phyloP scores from a whole-genome alignment of 2,888 invertebrate species.

The Pogonocherus hispidulus region DNA sequence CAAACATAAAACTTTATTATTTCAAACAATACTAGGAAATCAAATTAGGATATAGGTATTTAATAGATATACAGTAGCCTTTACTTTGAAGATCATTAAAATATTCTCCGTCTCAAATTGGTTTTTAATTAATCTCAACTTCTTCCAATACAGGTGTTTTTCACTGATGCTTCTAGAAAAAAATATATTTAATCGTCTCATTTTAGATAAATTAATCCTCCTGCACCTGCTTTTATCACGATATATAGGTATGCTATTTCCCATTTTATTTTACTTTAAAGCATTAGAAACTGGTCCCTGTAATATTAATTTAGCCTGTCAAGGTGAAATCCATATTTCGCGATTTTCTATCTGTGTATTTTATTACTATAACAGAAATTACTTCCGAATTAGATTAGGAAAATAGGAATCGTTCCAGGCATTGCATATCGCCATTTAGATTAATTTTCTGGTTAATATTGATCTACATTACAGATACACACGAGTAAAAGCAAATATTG shows the following conservation, averaged over 20 bases:
- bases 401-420: background rate
- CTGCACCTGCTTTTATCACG: background rate
- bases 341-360: background rate
- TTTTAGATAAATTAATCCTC: background rate
- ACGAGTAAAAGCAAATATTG: background rate
- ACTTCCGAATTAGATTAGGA: background rate
- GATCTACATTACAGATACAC: background rate
- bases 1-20: background rate
- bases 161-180: background rate
- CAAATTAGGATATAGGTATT: slow-evolving; percentile 3
- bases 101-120: slow-evolving; percentile 4
- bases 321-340: background rate
- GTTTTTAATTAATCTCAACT: slow-evolving; percentile 11
- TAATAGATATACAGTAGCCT: slow-evolving; percentile 8
- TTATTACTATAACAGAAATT: background rate
- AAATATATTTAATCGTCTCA: background rate
- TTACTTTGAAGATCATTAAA: slow-evolving; percentile 4
- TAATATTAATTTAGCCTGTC: background rate
- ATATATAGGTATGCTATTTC: background rate
- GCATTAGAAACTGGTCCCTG: background rate
- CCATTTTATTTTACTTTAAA: background rate
- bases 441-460: background rate
- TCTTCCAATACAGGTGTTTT: slow-evolving; percentile 8
- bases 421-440: background rate
- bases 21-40: slow-evolving; percentile 7